These are phyloP conservation scores for Trididemnum nubilum DNA, from an alignment of 23 tunicate species.

Conservation along the genomic window DNA sequence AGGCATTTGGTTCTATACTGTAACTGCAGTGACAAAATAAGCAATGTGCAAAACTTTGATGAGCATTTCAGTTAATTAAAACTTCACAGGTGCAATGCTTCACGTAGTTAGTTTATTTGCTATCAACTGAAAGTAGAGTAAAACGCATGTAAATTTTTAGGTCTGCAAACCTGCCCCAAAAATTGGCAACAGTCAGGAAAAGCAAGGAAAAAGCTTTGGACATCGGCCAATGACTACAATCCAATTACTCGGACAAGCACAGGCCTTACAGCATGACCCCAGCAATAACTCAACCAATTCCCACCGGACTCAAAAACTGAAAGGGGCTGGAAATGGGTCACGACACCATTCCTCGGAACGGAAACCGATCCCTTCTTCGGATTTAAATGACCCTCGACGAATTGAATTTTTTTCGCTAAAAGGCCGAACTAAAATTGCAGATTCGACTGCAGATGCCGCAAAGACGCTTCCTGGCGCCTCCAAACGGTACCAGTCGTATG, in stretches of 20 bases:
- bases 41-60: no score
- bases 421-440: constrained; percentile 22
- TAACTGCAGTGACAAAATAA: no score
- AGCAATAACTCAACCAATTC: neutral
- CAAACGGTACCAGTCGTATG: constrained; percentile 35
- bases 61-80: no score
- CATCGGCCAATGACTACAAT: constrained; percentile 42
- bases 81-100: no score
- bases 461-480: neutral
- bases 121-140: no score
- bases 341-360: constrained; percentile 14
- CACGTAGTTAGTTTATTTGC: no score
- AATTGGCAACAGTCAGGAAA: neutral
- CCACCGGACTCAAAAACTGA: no score
- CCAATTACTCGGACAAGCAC: constrained; percentile 58
- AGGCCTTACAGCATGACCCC: constrained; percentile 47
- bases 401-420: neutral
- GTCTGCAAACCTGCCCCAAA: neutral
- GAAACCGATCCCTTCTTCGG: constrained; percentile 24
- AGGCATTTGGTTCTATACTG: no score
- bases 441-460: neutral
- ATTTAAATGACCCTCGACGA: constrained; percentile 15
- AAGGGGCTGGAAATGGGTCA: neutral
- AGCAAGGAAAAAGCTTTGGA: neutral
- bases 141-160: no score